Conservation (phyloP, 1,140 invertebrate species). For the Caerostris darwini region DNA sequence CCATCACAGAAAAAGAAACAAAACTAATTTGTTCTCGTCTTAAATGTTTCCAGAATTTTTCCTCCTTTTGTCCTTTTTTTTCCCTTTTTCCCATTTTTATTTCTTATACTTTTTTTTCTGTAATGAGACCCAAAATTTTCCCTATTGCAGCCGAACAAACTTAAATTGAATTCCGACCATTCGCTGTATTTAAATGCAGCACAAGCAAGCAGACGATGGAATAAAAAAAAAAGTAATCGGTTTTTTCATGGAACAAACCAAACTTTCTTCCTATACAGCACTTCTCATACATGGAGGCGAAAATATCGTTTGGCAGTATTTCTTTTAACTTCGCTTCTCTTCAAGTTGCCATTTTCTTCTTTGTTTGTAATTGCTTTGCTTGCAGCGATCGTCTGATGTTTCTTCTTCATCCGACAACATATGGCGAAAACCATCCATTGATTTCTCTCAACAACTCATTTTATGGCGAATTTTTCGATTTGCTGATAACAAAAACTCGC, state of each 20-base stretch:
- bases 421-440: constrained; percentile 54
- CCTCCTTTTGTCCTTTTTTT: background rate
- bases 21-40: constrained; percentile 74
- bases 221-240: constrained; percentile 69
- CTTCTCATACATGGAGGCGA: constrained; percentile 31
- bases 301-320: constrained; percentile 71
- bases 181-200: constrained; percentile 65
- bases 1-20: constrained; percentile 43
- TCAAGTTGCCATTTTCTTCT: constrained; percentile 3
- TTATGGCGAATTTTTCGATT: background rate
- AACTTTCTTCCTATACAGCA: constrained; percentile 47
- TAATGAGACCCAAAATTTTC: constrained; percentile 65
- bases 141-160: constrained; percentile 39
- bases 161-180: constrained; percentile 72
- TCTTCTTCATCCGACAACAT: constrained; percentile 42
- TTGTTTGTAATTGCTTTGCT: constrained; percentile 59
- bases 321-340: background rate
- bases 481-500: constrained; percentile 1
- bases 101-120: constrained; percentile 21
- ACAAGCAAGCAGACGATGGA: background rate
- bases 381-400: constrained; percentile 41
- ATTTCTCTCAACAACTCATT: constrained; percentile 27
- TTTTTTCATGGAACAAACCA: constrained; percentile 72
- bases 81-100: constrained; percentile 1
- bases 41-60: constrained; percentile 62